A percentile compares a stretch with the other conserved stretches of the same genome.
These are phyloP conservation scores for Ammodytes marinus DNA, from an alignment of 2,113 vertebrate species.

Conservation along the genomic window DNA sequence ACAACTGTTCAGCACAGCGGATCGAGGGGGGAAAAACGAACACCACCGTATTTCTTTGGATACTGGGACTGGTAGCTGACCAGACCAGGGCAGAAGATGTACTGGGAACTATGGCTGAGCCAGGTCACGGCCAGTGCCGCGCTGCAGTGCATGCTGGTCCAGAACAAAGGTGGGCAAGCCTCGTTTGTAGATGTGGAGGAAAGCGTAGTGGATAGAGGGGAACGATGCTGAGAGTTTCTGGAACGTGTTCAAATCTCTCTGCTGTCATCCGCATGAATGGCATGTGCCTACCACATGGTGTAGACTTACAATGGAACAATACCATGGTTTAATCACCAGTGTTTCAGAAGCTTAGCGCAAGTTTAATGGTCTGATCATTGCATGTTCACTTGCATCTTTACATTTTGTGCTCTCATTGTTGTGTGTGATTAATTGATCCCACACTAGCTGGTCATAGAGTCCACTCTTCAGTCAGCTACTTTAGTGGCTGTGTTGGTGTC, in stretches of 20 bases:
- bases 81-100: constrained; percentile 69
- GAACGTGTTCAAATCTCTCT: not conserved
- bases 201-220: not conserved
- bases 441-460: not conserved
- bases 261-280: not conserved
- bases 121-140: constrained; percentile 75
- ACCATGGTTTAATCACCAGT: not conserved
- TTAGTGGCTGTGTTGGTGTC: not conserved
- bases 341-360: not conserved
- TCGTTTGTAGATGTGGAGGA: constrained; percentile 10
- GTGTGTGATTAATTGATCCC: not conserved
- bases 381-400: not conserved
- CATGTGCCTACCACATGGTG: constrained; percentile 31
- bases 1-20: not conserved
- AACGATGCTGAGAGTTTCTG: not conserved
- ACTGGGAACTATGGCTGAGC: constrained; percentile 86
- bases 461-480: not conserved
- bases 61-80: constrained; percentile 37
- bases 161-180: constrained; percentile 81
- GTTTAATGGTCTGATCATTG: not conserved
- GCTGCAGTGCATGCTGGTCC: constrained; percentile 78
- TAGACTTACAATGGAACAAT: not conserved
- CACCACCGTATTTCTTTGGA: constrained; percentile 11
- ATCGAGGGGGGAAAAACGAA: not conserved
- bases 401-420: not conserved